These are phyloP conservation scores for Cervus canadensis DNA, from an alignment of 2,113 vertebrate genomes.

Conservation along the genomic window DNA sequence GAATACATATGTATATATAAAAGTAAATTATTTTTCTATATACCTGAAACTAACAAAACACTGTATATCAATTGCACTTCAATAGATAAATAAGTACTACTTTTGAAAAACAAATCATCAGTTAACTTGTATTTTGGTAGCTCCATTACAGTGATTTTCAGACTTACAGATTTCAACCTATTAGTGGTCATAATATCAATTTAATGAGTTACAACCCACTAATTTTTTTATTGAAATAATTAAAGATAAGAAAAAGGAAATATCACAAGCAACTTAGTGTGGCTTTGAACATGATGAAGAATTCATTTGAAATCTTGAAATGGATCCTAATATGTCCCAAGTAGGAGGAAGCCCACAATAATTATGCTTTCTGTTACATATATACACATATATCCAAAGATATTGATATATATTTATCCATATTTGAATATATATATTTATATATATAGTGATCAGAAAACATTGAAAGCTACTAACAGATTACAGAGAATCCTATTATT, in stretches of 20 bases:
- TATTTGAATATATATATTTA: background rate
- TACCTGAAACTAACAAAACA: background rate
- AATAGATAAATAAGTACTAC: background rate
- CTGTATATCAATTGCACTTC: background rate
- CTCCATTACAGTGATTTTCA: background rate
- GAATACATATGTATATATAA: background rate
- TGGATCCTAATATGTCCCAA: background rate
- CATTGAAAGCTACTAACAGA: background rate
- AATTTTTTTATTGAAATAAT: conserved; percentile 21
- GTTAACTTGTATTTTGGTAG: background rate
- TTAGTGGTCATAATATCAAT: background rate
- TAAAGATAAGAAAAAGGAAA: background rate
- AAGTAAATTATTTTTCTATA: background rate
- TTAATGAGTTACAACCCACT: background rate
- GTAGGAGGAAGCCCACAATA: background rate
- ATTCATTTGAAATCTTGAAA: background rate
- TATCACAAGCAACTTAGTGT: background rate
- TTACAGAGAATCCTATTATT: background rate
- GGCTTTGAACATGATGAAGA: background rate
- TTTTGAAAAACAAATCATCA: background rate
- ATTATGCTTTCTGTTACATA: background rate
- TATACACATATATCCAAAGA: background rate
- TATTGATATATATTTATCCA: background rate
- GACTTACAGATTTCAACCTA: background rate
- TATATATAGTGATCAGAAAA: background rate